Percentiles rank a stretch among this genome's conserved stretches.
Conservation (phyloP, 92 coral and sea anemone genomes). For the Muricea muricata region DNA sequence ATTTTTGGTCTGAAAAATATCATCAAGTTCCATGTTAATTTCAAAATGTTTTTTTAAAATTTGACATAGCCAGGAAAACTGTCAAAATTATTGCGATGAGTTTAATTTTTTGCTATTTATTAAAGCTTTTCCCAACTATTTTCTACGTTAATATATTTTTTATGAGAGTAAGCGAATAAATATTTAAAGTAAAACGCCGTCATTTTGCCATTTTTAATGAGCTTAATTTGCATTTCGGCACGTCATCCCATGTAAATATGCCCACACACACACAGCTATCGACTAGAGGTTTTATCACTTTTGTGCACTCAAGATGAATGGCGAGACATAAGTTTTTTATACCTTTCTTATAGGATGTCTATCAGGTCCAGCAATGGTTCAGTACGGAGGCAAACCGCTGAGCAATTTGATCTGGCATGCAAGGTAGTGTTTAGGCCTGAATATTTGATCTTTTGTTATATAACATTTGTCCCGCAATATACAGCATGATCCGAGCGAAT, state of each 20-base stretch:
- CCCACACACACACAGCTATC: too few species aligned
- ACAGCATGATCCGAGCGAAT: neutral
- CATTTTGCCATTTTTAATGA: conserved; percentile 12
- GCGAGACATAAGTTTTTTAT: neutral
- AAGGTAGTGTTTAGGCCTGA: conserved; percentile 76
- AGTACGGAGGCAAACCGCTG: conserved; percentile 77
- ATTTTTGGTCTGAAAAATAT: too few species aligned
- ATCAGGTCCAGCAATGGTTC: conserved; percentile 69
- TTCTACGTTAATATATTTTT: neutral
- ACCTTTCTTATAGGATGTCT: neutral
- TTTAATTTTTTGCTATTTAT: too few species aligned
- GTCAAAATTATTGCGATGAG: too few species aligned
- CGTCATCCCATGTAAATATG: conserved; percentile 2
- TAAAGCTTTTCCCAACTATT: too few species aligned
- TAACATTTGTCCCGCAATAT: neutral
- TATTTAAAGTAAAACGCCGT: neutral
- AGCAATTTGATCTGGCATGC: conserved; percentile 89
- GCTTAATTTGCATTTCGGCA: conserved; percentile 6
- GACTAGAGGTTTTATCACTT: neutral
- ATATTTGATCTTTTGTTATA: neutral
- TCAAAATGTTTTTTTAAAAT: too few species aligned
- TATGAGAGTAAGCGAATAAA: neutral
- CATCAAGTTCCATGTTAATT: too few species aligned
- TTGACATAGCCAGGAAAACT: too few species aligned
- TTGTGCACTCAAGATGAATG: neutral